Conservation (phyloP, 1,140 invertebrate species). For the Harpegnathos saltator region DNA sequence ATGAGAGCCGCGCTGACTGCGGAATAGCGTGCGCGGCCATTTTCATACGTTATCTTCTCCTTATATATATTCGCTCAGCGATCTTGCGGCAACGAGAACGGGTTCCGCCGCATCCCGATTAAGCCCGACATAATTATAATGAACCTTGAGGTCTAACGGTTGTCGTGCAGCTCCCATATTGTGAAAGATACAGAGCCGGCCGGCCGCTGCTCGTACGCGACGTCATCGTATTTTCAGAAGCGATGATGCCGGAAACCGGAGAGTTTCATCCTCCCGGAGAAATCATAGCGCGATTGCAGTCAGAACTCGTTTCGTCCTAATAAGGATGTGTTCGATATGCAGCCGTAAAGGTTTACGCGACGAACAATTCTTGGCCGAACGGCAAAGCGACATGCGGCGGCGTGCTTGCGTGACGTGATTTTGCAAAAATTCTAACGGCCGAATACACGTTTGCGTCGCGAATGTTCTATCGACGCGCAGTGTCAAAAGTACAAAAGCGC, state of each 20-base stretch:
- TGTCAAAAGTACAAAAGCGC: neutral
- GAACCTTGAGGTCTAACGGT: constrained; percentile 67
- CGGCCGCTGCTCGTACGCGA: constrained; percentile 50
- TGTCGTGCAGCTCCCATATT: constrained; percentile 55
- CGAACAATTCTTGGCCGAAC: neutral
- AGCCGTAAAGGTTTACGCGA: neutral
- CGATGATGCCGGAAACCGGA: constrained; percentile 35
- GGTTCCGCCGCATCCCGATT: constrained; percentile 66
- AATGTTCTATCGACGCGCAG: neutral
- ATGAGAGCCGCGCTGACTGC: constrained; percentile 11
- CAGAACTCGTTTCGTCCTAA: constrained; percentile 14
- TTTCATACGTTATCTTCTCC: constrained; percentile 50
- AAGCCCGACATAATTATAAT: constrained; percentile 72
- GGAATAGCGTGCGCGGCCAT: constrained; percentile 26
- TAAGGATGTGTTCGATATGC: constrained; percentile 19
- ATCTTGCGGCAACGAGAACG: constrained; percentile 52
- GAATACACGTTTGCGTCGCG: neutral
- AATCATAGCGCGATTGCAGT: constrained; percentile 28
- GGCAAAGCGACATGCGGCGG: neutral
- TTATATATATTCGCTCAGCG: constrained; percentile 60
- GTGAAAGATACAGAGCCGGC: constrained; percentile 57
- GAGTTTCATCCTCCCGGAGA: constrained; percentile 13
- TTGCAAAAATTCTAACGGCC: neutral
- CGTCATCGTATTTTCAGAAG: constrained; percentile 53
- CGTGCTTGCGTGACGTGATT: neutral